These are phyloP conservation scores for Stegodyphus mimosarum DNA, from an alignment of 1,140 invertebrate genomes.

Conservation along the genomic window DNA sequence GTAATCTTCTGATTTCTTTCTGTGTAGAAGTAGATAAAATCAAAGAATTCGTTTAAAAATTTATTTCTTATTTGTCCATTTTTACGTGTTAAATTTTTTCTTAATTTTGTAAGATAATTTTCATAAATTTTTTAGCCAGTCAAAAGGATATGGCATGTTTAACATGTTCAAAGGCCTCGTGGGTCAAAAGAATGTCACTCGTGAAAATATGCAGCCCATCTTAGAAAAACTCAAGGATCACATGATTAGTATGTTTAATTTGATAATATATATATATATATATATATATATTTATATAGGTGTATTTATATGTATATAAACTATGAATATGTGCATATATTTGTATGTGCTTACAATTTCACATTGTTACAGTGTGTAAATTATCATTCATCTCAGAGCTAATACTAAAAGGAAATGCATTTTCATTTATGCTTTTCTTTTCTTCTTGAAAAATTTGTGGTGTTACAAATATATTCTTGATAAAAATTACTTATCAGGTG, in stretches of 20 bases:
- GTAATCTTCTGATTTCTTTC: not conserved
- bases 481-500: too few relatives aligned
- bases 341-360: too few relatives aligned
- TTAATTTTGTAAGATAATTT: constrained; percentile 2
- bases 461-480: too few relatives aligned
- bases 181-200: constrained; percentile 77
- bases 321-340: not conserved
- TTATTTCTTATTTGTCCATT: not conserved
- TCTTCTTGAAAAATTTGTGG: too few relatives aligned
- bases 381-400: too few relatives aligned
- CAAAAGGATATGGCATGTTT: constrained; percentile 68
- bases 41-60: not conserved
- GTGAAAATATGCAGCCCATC: constrained; percentile 80
- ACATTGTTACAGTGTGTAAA: too few relatives aligned
- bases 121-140: constrained; percentile 23
- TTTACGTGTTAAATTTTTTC: too few relatives aligned
- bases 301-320: too few relatives aligned
- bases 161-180: constrained; percentile 79
- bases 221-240: constrained; percentile 97
- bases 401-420: too few relatives aligned
- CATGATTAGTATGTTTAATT: constrained; percentile 77
- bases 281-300: not conserved
- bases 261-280: not conserved
- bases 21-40: not conserved
- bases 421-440: too few relatives aligned